Evolutionary conservation across 2,888 invertebrate genomes (phyloP).

Genomic region (Drosophila atripex): DNA sequence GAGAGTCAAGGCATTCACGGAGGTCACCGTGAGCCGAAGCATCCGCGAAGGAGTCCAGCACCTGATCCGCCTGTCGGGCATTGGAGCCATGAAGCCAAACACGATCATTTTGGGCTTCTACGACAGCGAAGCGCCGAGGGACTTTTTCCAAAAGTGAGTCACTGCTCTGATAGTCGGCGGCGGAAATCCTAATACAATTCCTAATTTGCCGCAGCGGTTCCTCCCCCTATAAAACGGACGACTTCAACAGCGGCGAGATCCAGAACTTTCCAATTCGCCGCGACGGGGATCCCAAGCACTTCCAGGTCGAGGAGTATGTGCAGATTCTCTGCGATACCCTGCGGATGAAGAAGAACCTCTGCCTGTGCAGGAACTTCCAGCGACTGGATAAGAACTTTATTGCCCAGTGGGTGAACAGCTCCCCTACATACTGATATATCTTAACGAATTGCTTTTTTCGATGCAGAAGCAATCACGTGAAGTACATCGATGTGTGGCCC

Average conservation of each 20-base stretch:
- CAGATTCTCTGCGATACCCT: conserved; percentile 94
- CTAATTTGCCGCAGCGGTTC: conserved; percentile 81
- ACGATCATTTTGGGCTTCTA: conserved; percentile 97
- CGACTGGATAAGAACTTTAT: conserved; percentile 91
- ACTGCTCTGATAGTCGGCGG: neutral
- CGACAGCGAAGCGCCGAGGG: conserved; percentile 89
- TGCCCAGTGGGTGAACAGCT: conserved; percentile 85
- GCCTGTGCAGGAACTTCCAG: conserved; percentile 96
- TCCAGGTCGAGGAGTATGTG: conserved; percentile 89
- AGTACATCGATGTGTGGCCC: conserved; percentile 98
- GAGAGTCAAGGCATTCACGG: conserved; percentile 98
- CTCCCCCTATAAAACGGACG: conserved; percentile 87
- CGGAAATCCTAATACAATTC: neutral
- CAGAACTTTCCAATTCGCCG: conserved; percentile 86
- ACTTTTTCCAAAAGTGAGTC: conserved; percentile 90
- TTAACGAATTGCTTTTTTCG: neutral
- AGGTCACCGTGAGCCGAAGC: conserved; percentile 93
- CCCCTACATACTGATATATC: rapidly evolving
- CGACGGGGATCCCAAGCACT: conserved; percentile 83
- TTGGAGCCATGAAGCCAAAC: conserved; percentile 99
- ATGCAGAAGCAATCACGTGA: conserved; percentile 84
- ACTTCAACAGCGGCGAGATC: conserved; percentile 85
- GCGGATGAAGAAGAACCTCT: conserved; percentile 96
- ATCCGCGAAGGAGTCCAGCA: conserved; percentile 97
- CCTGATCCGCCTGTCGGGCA: conserved; percentile 94